phyloP scores from a whole-genome alignment of 2,888 invertebrate species.

The Ophioninae sp. region DNA sequence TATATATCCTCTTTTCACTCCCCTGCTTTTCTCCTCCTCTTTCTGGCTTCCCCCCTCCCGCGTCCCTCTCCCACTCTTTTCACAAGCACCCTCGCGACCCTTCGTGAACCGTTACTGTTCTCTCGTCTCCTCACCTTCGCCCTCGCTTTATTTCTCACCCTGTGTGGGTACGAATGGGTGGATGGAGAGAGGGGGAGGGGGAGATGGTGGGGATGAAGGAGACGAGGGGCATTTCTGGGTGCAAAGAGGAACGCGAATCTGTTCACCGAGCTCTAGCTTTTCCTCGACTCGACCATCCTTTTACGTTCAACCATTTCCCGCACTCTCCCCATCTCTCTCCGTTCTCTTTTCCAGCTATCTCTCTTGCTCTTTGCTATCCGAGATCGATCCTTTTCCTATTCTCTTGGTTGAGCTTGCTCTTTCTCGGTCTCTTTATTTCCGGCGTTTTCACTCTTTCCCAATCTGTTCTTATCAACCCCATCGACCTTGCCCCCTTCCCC shows the following conservation, averaged over 20 bases:
- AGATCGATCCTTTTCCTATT: conserved; percentile 58
- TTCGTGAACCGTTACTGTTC: conserved; percentile 61
- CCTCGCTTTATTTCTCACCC: conserved; percentile 57
- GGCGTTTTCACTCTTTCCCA: conserved; percentile 53
- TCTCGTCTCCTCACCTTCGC: conserved; percentile 64
- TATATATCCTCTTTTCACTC: conserved; percentile 19
- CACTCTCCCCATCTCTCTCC: conserved; percentile 50
- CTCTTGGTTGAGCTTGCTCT: conserved; percentile 52
- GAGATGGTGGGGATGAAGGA: no score
- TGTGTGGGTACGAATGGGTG: conserved; percentile 14
- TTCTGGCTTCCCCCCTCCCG: no score
- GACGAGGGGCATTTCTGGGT: neutral
- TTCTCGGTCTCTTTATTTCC: conserved; percentile 49
- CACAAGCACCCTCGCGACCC: conserved; percentile 50
- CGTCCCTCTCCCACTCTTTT: conserved; percentile 31
- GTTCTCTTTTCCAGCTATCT: conserved; percentile 52
- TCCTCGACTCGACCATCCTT: conserved; percentile 56
- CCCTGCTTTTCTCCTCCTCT: conserved; percentile 28
- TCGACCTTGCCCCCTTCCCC: conserved; percentile 48
- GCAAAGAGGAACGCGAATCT: conserved; percentile 60
- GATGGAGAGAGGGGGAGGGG: no score
- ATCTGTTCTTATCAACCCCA: conserved; percentile 59
- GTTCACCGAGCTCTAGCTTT: conserved; percentile 56
- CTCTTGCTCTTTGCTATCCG: conserved; percentile 61
- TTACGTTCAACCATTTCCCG: conserved; percentile 40